phyloP scores from a whole-genome alignment of 2,888 invertebrate genomes.

The Agrochola circellaris region DNA sequence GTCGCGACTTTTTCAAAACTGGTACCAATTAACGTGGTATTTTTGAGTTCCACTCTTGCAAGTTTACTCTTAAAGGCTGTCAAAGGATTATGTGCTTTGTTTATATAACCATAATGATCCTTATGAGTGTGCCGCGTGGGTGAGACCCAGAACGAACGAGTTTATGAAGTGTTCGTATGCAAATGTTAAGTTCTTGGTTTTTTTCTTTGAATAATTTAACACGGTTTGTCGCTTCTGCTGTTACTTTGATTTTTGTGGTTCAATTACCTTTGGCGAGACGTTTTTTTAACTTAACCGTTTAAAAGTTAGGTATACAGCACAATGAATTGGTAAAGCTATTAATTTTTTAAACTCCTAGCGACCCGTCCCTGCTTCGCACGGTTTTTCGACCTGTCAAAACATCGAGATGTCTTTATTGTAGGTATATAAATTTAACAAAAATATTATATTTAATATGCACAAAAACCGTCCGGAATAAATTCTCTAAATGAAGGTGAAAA shows the following conservation, averaged over 20 bases:
- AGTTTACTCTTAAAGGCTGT: slow-evolving; percentile 70
- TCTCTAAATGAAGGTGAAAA: neutral
- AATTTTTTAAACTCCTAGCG: neutral
- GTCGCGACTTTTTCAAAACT: slow-evolving; percentile 24
- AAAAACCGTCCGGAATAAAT: neutral
- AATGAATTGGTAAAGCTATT: neutral
- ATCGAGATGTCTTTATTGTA: neutral
- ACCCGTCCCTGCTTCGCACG: neutral
- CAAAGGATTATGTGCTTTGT: slow-evolving; percentile 83
- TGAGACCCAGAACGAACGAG: slow-evolving; percentile 72
- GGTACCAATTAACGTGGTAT: slow-evolving; percentile 68
- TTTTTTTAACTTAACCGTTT: slow-evolving; percentile 21
- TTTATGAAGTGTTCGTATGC: slow-evolving; percentile 83
- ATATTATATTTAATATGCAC: too few species aligned
- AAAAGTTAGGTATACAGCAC: neutral
- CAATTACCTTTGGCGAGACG: slow-evolving; percentile 29
- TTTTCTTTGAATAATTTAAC: slow-evolving; percentile 72
- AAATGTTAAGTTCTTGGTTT: slow-evolving; percentile 74
- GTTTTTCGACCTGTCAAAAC: neutral
- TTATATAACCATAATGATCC: slow-evolving; percentile 72
- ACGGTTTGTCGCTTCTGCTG: slow-evolving; percentile 69
- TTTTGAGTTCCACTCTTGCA: slow-evolving; percentile 76
- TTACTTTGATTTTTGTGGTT: slow-evolving; percentile 57
- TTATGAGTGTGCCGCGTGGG: slow-evolving; percentile 73
- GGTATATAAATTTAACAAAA: too few species aligned